phyloP scores from a whole-genome alignment of 2,113 vertebrate species.

The Phyllopteryx taeniolatus region DNA sequence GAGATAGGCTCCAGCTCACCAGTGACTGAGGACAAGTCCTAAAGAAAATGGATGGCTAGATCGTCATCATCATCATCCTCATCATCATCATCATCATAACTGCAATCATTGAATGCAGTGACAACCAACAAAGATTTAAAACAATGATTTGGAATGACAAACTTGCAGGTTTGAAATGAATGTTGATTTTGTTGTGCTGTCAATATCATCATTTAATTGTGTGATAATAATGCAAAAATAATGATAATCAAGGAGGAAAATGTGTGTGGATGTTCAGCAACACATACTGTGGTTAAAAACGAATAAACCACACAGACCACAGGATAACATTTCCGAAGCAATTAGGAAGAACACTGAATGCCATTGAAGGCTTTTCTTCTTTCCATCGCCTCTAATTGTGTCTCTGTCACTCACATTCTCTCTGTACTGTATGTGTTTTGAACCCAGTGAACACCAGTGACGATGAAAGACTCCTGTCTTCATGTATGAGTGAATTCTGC shows the following conservation, averaged over 20 bases:
- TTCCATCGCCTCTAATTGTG: constrained; percentile 9
- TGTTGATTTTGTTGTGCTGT: neutral
- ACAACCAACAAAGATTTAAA: no score
- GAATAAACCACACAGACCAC: neutral
- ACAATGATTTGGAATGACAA: neutral
- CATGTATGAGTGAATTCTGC: constrained; percentile 13
- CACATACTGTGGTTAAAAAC: neutral
- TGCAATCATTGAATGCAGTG: no score
- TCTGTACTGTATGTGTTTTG: constrained; percentile 21
- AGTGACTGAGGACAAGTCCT: no score
- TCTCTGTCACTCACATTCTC: constrained; percentile 4
- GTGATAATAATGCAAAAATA: neutral
- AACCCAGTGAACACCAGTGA: constrained; percentile 35
- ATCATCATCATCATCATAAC: no score
- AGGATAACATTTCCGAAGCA: neutral
- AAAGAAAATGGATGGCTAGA: no score
- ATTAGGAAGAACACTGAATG: neutral
- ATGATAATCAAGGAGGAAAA: neutral
- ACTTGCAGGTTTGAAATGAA: neutral
- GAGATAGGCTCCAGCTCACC: no score
- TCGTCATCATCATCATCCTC: no score
- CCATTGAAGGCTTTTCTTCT: neutral
- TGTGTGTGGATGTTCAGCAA: neutral
- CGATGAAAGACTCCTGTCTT: constrained; percentile 36
- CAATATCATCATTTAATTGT: neutral